These are phyloP conservation scores for Bufo gargarizans DNA, from an alignment of 2,113 vertebrate genomes.

Conservation along the genomic window DNA sequence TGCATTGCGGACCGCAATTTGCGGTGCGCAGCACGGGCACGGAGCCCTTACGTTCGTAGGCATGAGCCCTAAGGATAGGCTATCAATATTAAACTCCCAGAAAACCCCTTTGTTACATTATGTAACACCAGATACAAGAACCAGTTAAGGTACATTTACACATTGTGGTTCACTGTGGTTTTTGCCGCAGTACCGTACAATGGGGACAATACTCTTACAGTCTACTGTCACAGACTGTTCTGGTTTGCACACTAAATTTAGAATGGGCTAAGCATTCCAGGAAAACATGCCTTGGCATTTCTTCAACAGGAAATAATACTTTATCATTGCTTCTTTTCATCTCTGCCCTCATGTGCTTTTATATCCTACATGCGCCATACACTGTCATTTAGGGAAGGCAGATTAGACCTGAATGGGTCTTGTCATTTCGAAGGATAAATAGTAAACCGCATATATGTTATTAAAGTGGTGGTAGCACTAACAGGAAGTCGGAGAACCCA, in stretches of 20 bases:
- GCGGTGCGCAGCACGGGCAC: too few relatives aligned
- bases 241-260: conserved; percentile 6
- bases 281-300: conserved; percentile 8
- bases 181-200: neutral
- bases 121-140: neutral
- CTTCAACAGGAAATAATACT: conserved; percentile 12
- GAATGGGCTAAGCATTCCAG: neutral
- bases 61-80: too few relatives aligned
- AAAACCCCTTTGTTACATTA: neutral
- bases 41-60: too few relatives aligned
- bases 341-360: neutral
- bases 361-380: neutral
- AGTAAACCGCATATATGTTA: conserved; percentile 28
- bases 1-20: too few relatives aligned
- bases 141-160: neutral
- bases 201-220: neutral
- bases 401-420: neutral
- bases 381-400: neutral
- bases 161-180: neutral
- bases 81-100: too few relatives aligned
- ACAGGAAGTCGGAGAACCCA: conserved; percentile 53
- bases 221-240: neutral
- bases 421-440: neutral
- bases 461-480: conserved; percentile 15
- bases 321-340: conserved; percentile 8